Evolutionary conservation across 2,797 vertebrate genomes (phyloP).

Genomic region (Odontamblyopus rebecca): DNA sequence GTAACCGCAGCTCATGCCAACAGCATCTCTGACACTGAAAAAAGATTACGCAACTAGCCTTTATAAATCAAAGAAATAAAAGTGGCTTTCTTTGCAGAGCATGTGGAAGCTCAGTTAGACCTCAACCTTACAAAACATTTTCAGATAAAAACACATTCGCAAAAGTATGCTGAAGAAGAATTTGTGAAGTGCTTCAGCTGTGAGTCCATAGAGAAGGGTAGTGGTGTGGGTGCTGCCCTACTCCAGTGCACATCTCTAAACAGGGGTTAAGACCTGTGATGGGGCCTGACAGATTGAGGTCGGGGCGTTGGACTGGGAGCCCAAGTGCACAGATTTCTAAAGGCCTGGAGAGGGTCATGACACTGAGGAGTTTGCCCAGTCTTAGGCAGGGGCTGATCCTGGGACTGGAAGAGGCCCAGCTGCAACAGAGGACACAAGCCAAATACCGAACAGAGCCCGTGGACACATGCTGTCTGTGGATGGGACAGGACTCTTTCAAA

Average conservation of each 20-base stretch:
- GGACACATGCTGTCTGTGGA: slow-evolving; percentile 40
- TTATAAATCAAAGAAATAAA: slow-evolving; percentile 65
- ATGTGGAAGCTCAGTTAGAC: slow-evolving; percentile 55
- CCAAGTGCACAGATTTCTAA: slow-evolving; percentile 63
- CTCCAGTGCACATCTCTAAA: slow-evolving; percentile 51
- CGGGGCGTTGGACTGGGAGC: slow-evolving; percentile 52
- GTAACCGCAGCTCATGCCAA: slow-evolving; percentile 61
- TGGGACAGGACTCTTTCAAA: slow-evolving; percentile 57
- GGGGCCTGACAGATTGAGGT: slow-evolving; percentile 75
- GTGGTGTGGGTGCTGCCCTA: slow-evolving; percentile 25
- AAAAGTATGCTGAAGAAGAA: slow-evolving; percentile 47
- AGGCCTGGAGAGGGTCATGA: slow-evolving; percentile 69
- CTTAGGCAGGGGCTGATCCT: slow-evolving; percentile 44
- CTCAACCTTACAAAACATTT: slow-evolving; percentile 36
- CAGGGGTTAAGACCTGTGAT: slow-evolving; percentile 65
- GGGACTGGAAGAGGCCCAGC: slow-evolving; percentile 59
- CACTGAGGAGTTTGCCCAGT: slow-evolving; percentile 60
- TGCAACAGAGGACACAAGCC: slow-evolving; percentile 37
- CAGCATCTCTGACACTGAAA: slow-evolving; percentile 55
- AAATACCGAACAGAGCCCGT: slow-evolving; percentile 52
- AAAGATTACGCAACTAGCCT: slow-evolving; percentile 66
- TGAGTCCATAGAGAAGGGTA: slow-evolving; percentile 17
- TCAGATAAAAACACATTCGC: slow-evolving; percentile 30
- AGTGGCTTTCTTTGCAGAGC: slow-evolving; percentile 48
- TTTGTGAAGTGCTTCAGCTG: slow-evolving; percentile 46